These are phyloP conservation scores for Botia almorhae DNA, from an alignment of 2,797 vertebrate genomes.

Conservation along the genomic window DNA sequence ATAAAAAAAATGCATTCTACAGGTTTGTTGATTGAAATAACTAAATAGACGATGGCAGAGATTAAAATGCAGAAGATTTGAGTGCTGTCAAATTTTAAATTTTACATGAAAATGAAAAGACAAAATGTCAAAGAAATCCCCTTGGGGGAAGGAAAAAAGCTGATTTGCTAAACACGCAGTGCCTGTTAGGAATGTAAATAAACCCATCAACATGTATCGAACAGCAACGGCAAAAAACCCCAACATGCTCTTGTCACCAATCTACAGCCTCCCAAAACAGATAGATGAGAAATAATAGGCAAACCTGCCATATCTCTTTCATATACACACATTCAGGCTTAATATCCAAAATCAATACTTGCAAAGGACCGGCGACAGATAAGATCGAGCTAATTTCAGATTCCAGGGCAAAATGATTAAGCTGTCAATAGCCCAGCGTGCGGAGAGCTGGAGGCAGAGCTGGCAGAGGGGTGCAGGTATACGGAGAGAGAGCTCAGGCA, in stretches of 20 bases:
- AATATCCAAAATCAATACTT: conserved; percentile 78
- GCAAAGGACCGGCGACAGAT: conserved; percentile 76
- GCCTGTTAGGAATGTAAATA: conserved; percentile 40
- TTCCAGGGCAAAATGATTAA: conserved; percentile 74
- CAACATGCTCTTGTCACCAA: neutral
- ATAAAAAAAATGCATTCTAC: conserved; percentile 16
- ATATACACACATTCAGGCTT: conserved; percentile 67
- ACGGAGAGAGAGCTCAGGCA: conserved; percentile 47
- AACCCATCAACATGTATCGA: conserved; percentile 23
- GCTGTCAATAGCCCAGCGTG: conserved; percentile 68
- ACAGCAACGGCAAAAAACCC: conserved; percentile 24
- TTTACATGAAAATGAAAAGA: conserved; percentile 22
- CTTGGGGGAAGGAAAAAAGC: neutral
- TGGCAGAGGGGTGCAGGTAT: conserved; percentile 47
- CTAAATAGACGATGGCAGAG: conserved; percentile 31
- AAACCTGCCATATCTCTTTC: conserved; percentile 70
- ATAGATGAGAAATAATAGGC: conserved; percentile 62
- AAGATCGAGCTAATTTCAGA: conserved; percentile 79
- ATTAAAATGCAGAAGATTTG: conserved; percentile 38
- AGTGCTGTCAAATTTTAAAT: conserved; percentile 29
- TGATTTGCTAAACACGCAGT: conserved; percentile 18
- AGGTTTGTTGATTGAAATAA: conserved; percentile 39
- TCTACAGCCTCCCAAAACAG: conserved; percentile 23
- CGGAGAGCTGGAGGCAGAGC: conserved; percentile 41
- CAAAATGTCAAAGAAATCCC: conserved; percentile 19